Evolutionary conservation across 2,888 invertebrate genomes (phyloP), one percentile per base, ranked within the genome.

Genomic region (Priocnemis perturbator): DNA sequence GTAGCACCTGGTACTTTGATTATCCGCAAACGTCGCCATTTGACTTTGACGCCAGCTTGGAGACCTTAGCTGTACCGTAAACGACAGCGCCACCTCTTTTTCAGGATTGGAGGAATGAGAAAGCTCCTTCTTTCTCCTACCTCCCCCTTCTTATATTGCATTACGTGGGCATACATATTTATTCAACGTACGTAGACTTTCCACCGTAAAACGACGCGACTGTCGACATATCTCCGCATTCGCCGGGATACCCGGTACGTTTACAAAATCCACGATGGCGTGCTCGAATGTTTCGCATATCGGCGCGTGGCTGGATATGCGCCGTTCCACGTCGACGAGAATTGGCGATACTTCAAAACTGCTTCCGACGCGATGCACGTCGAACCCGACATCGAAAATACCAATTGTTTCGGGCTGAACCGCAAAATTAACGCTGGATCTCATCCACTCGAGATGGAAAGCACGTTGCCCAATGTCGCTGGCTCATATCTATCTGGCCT

Each of bases 81-180:
- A 69, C 60, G 66, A 23, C 17, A 59, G 52, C 15, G 65, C 26
- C 63, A 37, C 26, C 26, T 61, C 60, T 55, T 70, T 71, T 65
- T 66, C 63, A 68, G 55, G 60, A 59, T 44, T 15, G 47, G 20
- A 61, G 62, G 57, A 61, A 68, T 53, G 68, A 58, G 66, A 66
- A 58, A 64, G 58, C 66, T 64, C 44, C 52, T 68, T 71, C 64
- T 67, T 60, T 62, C 61, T 44, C 52, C 19, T 14, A 5, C 5
- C 20, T 45, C 71, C 71, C 69, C 68, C 69, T 63, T 73, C 73
- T 76, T 74, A 72, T 77, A 75, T 80, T 75, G 73, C 78, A 65
- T 77, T 76, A 72, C 74, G 67, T 61, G 50, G 48, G 64, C 76
- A 77, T 81, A 78, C 81, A 82, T 81, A 83, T 81, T 81, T 83